phyloP scores from a whole-genome alignment of 2,888 invertebrate species.

The Tenthredo livida region DNA sequence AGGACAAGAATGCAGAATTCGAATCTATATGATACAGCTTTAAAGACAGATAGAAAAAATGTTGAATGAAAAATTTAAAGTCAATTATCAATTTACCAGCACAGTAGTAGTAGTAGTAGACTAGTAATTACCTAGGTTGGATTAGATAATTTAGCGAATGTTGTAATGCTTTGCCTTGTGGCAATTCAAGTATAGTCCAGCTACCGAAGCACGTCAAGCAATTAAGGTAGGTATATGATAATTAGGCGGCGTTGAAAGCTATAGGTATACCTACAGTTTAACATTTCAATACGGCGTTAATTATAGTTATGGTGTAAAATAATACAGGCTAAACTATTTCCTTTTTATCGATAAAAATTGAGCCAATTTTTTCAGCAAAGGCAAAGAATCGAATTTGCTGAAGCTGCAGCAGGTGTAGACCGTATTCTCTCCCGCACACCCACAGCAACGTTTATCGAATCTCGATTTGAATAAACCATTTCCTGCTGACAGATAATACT shows the following conservation, averaged over 20 bases:
- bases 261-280: background rate
- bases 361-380: background rate
- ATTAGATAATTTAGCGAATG: background rate
- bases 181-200: slow-evolving; percentile 9
- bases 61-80: background rate
- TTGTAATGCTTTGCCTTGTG: slow-evolving; percentile 17
- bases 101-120: slow-evolving; percentile 33
- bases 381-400: background rate
- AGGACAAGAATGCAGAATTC: background rate
- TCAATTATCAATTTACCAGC: slow-evolving; percentile 5
- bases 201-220: background rate
- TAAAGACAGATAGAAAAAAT: background rate
- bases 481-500: slow-evolving; percentile 39
- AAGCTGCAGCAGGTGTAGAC: slow-evolving; percentile 15
- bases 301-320: background rate
- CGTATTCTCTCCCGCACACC: slow-evolving; percentile 30
- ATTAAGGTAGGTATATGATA: background rate
- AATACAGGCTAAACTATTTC: background rate
- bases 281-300: background rate
- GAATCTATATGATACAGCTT: background rate
- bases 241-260: slow-evolving; percentile 20
- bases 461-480: slow-evolving; percentile 36
- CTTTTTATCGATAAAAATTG: background rate
- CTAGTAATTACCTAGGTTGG: background rate
- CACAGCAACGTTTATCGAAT: slow-evolving; percentile 28